Evolutionary conservation across 37 sponge, comb jelly and placozoan species (phyloP), one percentile per base, ranked within the genome.

Genomic region (Lycopodina hypogea): DNA sequence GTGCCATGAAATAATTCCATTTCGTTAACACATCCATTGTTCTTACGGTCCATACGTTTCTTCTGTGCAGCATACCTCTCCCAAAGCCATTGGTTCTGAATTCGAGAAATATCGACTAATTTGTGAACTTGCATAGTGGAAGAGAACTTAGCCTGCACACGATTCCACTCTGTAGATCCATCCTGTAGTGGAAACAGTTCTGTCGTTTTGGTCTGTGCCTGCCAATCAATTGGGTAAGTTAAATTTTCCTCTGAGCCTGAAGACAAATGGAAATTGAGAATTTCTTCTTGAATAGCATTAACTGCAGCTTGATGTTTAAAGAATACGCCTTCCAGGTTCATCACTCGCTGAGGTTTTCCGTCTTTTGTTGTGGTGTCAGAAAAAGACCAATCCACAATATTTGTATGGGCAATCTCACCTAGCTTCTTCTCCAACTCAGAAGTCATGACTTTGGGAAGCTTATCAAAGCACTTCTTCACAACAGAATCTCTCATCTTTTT

Each of bases 11-110:
- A 93, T 40, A 93, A 62, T 42, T 85, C 80, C 50, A 68, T 75
- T 64, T 93, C 93, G 73, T 93, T 88, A 34, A 79, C 72, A 22
- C 21, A 48, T 39, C 83, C 83, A 41, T 71, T 42, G 59, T 89
- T 93, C 87, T 93, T 93, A 24, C 69, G 38, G 8, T 81, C 23
- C 37, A 93, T n/a, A 15, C 78, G 35, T 3, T 81, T 71, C 71
- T 53, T 82, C 42, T 93, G 90, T 24, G 65, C 60, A 22, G 35
- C 68, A 74, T 86, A 93, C 29, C 69, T 83, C 26, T 84, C 75
- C 93, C 93, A 93, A 6, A 89, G 75, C 90, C 90, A 93, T 37
- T 61, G 74, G 71, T 93, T 93, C 77, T 93, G 93, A n/a, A 93
- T 85, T 2, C 93, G 86, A 34, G 68, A 45, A 14, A 92, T 73